A percentile compares a stretch with the other conserved stretches of the same genome.
These are phyloP conservation scores for Abrostola triplasia DNA, from an alignment of 2,888 invertebrate species.

Conservation along the genomic window DNA sequence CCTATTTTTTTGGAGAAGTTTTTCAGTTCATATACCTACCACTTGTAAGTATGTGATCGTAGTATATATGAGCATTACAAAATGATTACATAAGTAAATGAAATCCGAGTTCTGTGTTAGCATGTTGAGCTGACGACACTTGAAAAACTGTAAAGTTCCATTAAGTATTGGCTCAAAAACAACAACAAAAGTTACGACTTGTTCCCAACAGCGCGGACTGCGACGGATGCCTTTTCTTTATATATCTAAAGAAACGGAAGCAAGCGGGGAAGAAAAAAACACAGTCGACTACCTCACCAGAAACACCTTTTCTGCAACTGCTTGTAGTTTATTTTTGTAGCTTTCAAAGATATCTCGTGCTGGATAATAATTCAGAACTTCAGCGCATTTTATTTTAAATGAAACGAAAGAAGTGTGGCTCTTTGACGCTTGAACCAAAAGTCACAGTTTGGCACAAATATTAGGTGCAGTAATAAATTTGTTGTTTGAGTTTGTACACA, in stretches of 20 bases:
- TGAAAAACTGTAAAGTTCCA: conserved; percentile 6
- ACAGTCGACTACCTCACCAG: conserved; percentile 31
- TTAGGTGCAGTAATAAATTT: conserved; percentile 6
- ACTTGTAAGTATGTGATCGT: too few relatives aligned
- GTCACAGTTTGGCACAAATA: conserved; percentile 13
- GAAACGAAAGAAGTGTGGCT: conserved; percentile 15
- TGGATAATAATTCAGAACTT: conserved; percentile 42
- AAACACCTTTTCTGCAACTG: conserved; percentile 35
- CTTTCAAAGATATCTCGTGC: conserved; percentile 38
- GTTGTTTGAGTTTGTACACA: conserved; percentile 12
- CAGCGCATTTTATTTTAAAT: conserved; percentile 38
- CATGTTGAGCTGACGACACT: not conserved
- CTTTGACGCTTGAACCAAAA: conserved; percentile 22
- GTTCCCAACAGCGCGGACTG: conserved; percentile 12
- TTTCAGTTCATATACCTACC: too few relatives aligned
- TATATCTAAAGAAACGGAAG: conserved; percentile 39
- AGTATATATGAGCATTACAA: too few relatives aligned
- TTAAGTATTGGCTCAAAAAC: conserved; percentile 28
- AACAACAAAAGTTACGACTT: conserved; percentile 30
- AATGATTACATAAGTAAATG: too few relatives aligned
- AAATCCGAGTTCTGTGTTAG: too few relatives aligned
- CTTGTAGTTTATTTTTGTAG: conserved; percentile 43
- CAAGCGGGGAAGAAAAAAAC: conserved; percentile 32
- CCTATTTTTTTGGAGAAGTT: too few relatives aligned
- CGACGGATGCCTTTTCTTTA: conserved; percentile 36